Evolutionary conservation across 2,888 invertebrate species (phyloP).

Genomic region (Pterostichus niger): DNA sequence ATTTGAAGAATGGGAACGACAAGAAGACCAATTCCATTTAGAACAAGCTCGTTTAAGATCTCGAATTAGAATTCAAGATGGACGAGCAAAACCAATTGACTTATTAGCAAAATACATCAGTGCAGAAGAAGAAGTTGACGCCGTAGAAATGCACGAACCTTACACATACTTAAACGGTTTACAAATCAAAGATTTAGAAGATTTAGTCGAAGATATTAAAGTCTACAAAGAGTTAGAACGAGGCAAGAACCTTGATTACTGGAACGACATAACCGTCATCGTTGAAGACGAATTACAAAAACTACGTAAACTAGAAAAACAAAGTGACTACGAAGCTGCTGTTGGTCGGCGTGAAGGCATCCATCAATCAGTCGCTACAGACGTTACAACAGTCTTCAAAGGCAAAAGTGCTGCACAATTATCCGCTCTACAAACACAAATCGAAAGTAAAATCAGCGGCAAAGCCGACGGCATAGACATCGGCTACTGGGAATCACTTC

Average conservation of each 20-base stretch:
- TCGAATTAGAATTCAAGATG: constrained; percentile 97
- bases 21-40: constrained; percentile 98
- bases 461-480: constrained; percentile 95
- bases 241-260: constrained; percentile 93
- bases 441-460: constrained; percentile 91
- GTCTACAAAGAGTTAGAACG: constrained; percentile 96
- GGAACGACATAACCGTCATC: constrained; percentile 97
- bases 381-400: constrained; percentile 94
- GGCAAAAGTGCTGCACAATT: constrained; percentile 95
- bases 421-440: constrained; percentile 89
- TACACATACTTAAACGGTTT: constrained; percentile 96
- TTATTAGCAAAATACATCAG: constrained; percentile 97
- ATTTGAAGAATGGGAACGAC: constrained; percentile 95
- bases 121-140: constrained; percentile 92
- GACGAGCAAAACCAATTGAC: constrained; percentile 98
- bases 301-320: constrained; percentile 86
- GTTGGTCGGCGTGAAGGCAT: constrained; percentile 82
- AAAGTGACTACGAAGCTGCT: constrained; percentile 81
- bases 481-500: constrained; percentile 98
- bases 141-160: constrained; percentile 98
- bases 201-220: constrained; percentile 97
- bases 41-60: constrained; percentile 97
- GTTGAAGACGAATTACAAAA: constrained; percentile 95
- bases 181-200: constrained; percentile 94
- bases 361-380: constrained; percentile 93